phyloP scores from a whole-genome alignment of 2,797 vertebrate genomes.

The Podarcis siculus region DNA sequence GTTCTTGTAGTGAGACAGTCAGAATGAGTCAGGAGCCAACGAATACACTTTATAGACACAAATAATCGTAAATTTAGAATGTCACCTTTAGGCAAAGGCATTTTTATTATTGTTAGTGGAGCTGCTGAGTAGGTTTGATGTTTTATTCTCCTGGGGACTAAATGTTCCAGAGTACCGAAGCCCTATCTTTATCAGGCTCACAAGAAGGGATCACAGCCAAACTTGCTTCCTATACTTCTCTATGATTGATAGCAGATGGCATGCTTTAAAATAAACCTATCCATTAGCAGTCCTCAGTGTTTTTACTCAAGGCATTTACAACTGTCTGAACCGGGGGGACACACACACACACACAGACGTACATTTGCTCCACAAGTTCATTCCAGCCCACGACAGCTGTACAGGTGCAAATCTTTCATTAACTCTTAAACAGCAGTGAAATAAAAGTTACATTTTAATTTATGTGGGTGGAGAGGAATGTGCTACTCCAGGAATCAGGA shows the following conservation, averaged over 20 bases:
- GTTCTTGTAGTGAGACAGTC: constrained; percentile 88
- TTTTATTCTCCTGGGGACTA: constrained; percentile 93
- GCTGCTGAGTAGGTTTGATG: constrained; percentile 97
- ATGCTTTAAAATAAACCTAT: constrained; percentile 96
- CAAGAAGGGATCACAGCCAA: constrained; percentile 84
- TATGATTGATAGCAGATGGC: constrained; percentile 96
- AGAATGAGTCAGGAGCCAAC: constrained; percentile 93
- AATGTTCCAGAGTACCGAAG: constrained; percentile 82
- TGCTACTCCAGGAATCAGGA: constrained; percentile 40
- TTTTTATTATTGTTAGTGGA: constrained; percentile 99
- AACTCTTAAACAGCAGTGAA: constrained; percentile 79
- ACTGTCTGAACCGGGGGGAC: constrained; percentile 81
- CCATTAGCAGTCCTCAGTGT: constrained; percentile 92
- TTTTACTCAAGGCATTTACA: constrained; percentile 88
- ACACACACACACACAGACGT: constrained; percentile 17
- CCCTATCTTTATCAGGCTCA: constrained; percentile 82
- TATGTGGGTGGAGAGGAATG: constrained; percentile 64
- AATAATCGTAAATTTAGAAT: constrained; percentile 99
- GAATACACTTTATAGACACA: constrained; percentile 99
- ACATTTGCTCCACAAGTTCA: constrained; percentile 73
- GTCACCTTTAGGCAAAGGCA: constrained; percentile 99
- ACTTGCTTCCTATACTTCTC: constrained; percentile 88
- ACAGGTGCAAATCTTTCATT: constrained; percentile 95
- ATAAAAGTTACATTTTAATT: constrained; percentile 70
- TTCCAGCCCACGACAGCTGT: constrained; percentile 79